phyloP scores from a whole-genome alignment of 2,888 invertebrate species.

The Pharmacophagus antenor region DNA sequence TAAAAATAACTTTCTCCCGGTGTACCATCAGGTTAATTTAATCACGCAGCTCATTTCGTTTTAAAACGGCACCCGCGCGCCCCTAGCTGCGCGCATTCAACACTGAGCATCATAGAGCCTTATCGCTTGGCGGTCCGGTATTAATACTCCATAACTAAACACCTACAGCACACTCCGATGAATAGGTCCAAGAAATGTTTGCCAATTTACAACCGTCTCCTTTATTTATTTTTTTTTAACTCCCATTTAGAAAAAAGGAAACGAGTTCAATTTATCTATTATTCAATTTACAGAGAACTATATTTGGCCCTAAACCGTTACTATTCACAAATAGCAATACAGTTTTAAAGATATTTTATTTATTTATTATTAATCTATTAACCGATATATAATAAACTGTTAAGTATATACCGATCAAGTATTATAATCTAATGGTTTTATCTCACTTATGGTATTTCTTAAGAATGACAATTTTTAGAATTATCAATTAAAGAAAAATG shows the following conservation, averaged over 20 bases:
- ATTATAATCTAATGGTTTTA: too few species aligned
- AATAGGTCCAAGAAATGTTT: conserved; percentile 14
- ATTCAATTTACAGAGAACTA: background rate
- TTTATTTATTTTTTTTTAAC: background rate
- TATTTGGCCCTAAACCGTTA: too few species aligned
- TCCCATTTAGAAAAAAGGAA: background rate
- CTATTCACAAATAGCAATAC: too few species aligned
- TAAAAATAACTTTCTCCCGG: conserved; percentile 26
- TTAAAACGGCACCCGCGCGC: conserved; percentile 30
- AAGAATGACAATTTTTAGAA: too few species aligned
- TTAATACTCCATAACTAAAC: conserved; percentile 50
- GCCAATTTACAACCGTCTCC: conserved; percentile 6
- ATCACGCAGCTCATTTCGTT: conserved; percentile 44
- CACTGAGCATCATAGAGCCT: conserved; percentile 65
- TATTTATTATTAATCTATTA: too few species aligned
- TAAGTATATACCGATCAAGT: too few species aligned
- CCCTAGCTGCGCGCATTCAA: conserved; percentile 31
- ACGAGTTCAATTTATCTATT: background rate
- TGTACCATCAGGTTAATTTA: conserved; percentile 45
- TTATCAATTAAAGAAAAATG: too few species aligned
- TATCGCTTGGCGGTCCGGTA: conserved; percentile 53
- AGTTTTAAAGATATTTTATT: too few species aligned
- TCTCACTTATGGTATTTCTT: too few species aligned
- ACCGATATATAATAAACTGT: too few species aligned
- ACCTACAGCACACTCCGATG: conserved; percentile 26